Evolutionary conservation across 2,113 vertebrate species (phyloP).

Genomic region (Oceanodroma tethys): DNA sequence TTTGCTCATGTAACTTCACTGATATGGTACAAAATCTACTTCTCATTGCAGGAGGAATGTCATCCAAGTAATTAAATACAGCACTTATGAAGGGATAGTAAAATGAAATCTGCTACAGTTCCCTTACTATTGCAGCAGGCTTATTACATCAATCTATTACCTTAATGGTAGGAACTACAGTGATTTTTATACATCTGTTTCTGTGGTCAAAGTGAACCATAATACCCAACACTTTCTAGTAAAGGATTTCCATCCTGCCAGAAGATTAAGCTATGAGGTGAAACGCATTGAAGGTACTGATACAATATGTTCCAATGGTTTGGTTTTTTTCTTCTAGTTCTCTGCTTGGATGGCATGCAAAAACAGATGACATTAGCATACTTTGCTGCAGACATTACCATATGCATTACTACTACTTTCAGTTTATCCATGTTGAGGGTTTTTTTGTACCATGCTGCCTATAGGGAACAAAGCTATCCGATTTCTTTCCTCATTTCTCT

Average conservation of each 20-base stretch:
- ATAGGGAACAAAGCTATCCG: background rate
- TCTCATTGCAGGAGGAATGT: background rate
- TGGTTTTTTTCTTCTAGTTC: background rate
- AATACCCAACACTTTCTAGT: background rate
- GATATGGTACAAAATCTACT: background rate
- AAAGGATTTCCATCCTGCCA: background rate
- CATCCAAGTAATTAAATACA: constrained; percentile 3
- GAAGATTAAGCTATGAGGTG: background rate
- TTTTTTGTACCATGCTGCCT: background rate
- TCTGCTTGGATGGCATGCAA: background rate
- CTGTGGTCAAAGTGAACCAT: background rate
- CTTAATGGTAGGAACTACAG: background rate
- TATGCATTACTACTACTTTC: background rate
- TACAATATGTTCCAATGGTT: background rate
- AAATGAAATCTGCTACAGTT: background rate
- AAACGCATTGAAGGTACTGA: background rate
- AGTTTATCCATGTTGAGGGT: fast-evolving
- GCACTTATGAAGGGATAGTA: background rate
- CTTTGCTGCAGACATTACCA: background rate
- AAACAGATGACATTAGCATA: background rate
- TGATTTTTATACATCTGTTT: background rate
- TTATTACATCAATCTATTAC: background rate
- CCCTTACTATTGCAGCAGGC: background rate
- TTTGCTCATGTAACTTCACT: background rate
- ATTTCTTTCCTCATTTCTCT: background rate